Base-by-base conservation (phyloP, 2,888 invertebrate genomes). In the Tinea trinotella region DNA sequence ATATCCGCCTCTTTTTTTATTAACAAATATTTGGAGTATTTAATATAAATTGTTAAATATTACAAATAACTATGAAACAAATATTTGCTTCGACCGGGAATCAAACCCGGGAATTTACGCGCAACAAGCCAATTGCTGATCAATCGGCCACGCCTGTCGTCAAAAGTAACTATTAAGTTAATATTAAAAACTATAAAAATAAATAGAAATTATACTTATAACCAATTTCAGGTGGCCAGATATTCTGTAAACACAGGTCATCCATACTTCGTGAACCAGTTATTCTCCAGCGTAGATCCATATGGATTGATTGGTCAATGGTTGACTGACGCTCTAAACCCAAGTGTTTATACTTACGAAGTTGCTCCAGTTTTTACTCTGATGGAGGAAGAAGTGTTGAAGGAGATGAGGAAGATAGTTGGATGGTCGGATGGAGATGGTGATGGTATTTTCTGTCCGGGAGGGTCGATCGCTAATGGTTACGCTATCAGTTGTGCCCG, bases 241-340 rank as follows among this genome's bases (percentile, higher is more conserved):
- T 94, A 93, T 81, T 96, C 96, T 44, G 96, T 96, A 0, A 96
- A 96, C 77, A 95, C 95, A 0, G 95, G 93, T 0, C 95, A 96
- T 72, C 96, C 95, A 0, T 93, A 92, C 70, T 96, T 96, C 71
- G 92, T 95, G 20, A 96, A 96, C 74, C 96, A 96, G 71, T 79
- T 96, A 10, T 96, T 93, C 73, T 95, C 95, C 0, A 90, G 92
- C 2, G 86, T 95, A 20, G 95, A 95, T 74, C 94, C 95, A 0
- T 95, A 94, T 62, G 95, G 94, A 0, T 78, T 95, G 53, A 86
- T 93, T 44, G 95, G 93, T 0, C 95, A 95, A 69, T 94, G 94
- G 93, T 71, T 95, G 59, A 93, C 94, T 0, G 94, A 95, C 66
- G 93, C 95, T 0, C 76, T 95, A 15, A 95, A 95, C 76, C 93